Conservation (phyloP, 2,888 invertebrate species). For the Tigriopus californicus region DNA sequence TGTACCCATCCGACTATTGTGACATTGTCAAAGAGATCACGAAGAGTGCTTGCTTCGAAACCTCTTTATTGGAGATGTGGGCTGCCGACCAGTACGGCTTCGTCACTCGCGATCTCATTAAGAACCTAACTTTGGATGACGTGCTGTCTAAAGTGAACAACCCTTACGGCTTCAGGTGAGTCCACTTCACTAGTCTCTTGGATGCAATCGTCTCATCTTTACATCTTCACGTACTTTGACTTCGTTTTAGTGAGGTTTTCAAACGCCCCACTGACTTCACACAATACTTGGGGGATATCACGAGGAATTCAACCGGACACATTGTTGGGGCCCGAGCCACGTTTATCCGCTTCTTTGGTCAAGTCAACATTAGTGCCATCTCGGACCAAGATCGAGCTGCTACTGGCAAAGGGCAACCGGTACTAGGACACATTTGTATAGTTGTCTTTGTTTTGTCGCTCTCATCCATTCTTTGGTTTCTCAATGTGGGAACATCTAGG, state of each 20-base stretch:
- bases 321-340: constrained; percentile 30
- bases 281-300: constrained; percentile 41
- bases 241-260: no score
- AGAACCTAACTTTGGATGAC: no score
- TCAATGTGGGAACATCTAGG: not conserved
- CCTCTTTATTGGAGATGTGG: constrained; percentile 51
- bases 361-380: not conserved
- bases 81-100: constrained; percentile 37
- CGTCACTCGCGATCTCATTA: constrained; percentile 21
- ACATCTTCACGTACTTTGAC: no score
- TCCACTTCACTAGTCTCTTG: no score
- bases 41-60: constrained; percentile 35
- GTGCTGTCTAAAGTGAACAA: no score
- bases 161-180: no score
- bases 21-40: constrained; percentile 5
- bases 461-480: not conserved
- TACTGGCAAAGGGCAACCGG: not conserved
- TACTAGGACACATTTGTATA: no score
- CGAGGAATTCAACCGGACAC: constrained; percentile 37
- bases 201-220: no score
- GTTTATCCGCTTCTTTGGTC: constrained; percentile 7
- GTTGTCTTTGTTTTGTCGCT: no score
- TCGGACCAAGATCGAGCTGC: not conserved
- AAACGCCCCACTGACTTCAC: constrained; percentile 34
- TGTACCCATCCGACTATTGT: constrained; percentile 11